phyloP scores from a whole-genome alignment of 2,888 invertebrate genomes.

The Carpatolechia fugitivella region DNA sequence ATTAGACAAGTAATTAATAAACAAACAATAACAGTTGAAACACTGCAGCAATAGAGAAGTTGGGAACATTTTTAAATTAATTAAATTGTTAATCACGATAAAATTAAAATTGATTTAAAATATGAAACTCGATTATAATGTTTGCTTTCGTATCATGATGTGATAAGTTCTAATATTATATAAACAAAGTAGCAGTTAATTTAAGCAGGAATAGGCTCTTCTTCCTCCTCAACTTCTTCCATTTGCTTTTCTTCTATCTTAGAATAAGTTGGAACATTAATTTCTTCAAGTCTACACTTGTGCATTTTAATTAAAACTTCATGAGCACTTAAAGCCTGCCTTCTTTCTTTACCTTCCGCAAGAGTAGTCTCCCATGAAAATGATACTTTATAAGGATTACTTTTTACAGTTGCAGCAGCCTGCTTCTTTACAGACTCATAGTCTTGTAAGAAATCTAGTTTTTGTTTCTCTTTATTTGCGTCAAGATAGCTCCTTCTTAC shows the following conservation, averaged over 20 bases:
- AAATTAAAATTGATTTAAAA: no score
- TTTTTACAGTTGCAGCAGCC: slow-evolving; percentile 58
- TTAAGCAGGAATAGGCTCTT: neutral
- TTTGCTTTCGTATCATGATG: no score
- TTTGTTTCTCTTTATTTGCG: slow-evolving; percentile 57
- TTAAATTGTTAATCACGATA: no score
- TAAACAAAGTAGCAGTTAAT: no score
- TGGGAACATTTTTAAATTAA: no score
- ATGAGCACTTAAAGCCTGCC: slow-evolving; percentile 64
- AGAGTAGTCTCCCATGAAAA: slow-evolving; percentile 80
- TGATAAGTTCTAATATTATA: no score
- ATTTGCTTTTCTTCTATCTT: neutral
- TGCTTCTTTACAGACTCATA: slow-evolving; percentile 48
- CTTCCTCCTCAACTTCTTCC: neutral
- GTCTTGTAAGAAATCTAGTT: slow-evolving; percentile 56
- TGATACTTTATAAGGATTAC: slow-evolving; percentile 66
- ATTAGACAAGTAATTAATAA: no score
- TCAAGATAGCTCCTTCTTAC: slow-evolving; percentile 63
- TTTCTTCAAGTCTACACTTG: slow-evolving; percentile 48
- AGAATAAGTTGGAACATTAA: neutral
- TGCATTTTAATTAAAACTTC: slow-evolving; percentile 56
- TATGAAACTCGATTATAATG: no score
- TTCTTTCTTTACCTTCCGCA: slow-evolving; percentile 69
- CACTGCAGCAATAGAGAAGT: no score
- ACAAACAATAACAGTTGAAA: no score